Evolutionary conservation across 2,113 vertebrate genomes (phyloP), one percentile per base, ranked within the genome.

Genomic region (Dicrurus megarhynchus): DNA sequence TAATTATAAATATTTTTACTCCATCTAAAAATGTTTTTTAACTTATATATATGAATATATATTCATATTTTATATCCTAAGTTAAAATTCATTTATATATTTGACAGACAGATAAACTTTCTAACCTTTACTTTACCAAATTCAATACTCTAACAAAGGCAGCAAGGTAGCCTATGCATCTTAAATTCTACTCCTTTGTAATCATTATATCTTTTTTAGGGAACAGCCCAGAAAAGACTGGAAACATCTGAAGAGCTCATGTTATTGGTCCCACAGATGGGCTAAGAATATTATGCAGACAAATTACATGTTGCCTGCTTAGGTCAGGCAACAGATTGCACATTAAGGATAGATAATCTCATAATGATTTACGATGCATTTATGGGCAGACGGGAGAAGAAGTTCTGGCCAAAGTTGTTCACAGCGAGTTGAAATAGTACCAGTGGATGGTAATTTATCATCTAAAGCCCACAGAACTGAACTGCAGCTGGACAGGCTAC

Each of bases 251-350:
- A 70, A 90, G 32, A 60, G 47, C 20, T 86, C 23, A 4, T 55
- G 46, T 69, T 76, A 55, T 76, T 9, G 7, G 35, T 83, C 82
- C 59, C 50, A 69, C 95, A 96, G 90, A 96, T 84, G 87, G 93
- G 28, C 52, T 84, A 35, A 86, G 68, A 86, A 70, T 86, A 69
- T 93, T 82, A 67, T 49, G 47, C 78, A 88, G 67, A 67, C 39
- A 90, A 94, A 95, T 92, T 55, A 47, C 47, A 46, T n/a, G n/a
- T 59, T 90, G 71, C 57, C 52, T 86, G 59, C 55, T 84, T 75
- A 89, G 93, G 93, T 70, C 68, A 28, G 46, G 55, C 84, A 86
- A 78, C 95, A 96, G 95, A 95, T 94, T 96, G 93, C 50, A 84
- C 90, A 90, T 97, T 95, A 96, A 95, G 52, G 52, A 60, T 1